These are phyloP conservation scores for Lithophane socia DNA, from an alignment of 2,888 invertebrate species.

Conservation along the genomic window DNA sequence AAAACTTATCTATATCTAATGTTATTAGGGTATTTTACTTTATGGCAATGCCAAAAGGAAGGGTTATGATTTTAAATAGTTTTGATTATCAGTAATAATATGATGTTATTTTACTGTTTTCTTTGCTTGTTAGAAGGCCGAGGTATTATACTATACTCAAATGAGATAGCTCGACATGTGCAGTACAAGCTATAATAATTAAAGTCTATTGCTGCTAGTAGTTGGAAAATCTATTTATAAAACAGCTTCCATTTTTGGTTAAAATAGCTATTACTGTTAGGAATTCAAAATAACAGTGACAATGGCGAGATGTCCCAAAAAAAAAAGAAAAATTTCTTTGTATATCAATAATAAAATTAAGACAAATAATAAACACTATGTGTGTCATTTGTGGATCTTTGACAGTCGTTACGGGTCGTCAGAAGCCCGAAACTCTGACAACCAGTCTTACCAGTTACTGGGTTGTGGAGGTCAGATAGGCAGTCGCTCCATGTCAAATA, in stretches of 20 bases:
- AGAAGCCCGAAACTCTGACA: too few relatives aligned
- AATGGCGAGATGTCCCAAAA: background rate
- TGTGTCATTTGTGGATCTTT: too few relatives aligned
- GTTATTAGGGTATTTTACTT: too few relatives aligned
- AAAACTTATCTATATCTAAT: too few relatives aligned
- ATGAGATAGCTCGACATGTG: background rate
- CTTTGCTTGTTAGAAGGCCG: background rate
- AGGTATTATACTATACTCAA: background rate
- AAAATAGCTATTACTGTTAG: background rate
- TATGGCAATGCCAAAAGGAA: too few relatives aligned
- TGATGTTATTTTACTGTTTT: too few relatives aligned
- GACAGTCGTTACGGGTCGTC: too few relatives aligned
- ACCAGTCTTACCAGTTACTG: too few relatives aligned
- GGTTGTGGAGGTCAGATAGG: too few relatives aligned
- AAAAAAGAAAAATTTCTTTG: background rate
- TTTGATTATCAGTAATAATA: too few relatives aligned
- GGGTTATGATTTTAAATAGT: too few relatives aligned
- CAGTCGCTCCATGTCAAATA: too few relatives aligned
- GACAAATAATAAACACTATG: background rate
- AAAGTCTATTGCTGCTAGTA: background rate
- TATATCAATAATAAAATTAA: background rate
- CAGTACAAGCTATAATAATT: background rate
- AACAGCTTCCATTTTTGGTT: background rate
- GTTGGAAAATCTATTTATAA: background rate
- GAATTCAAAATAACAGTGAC: background rate